Evolutionary conservation across 2,797 vertebrate species (phyloP).

Genomic region (Tolypeutes matacus): DNA sequence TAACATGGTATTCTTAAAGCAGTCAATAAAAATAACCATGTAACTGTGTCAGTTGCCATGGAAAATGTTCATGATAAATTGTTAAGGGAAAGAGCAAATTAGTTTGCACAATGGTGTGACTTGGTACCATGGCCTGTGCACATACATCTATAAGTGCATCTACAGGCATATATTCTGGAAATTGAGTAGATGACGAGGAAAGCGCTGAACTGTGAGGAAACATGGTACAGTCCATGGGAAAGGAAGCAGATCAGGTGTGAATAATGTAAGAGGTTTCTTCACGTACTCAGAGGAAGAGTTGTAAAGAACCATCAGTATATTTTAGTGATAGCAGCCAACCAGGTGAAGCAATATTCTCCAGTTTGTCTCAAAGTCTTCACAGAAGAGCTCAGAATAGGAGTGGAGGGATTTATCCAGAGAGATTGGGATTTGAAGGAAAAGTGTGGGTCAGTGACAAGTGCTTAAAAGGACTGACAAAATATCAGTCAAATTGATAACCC

Average conservation of each 20-base stretch:
- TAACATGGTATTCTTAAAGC: background rate
- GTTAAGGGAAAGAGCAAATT: background rate
- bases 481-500: background rate
- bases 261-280: background rate
- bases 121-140: fast-evolving
- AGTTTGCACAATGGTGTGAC: background rate
- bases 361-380: background rate
- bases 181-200: background rate
- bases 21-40: background rate
- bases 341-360: background rate
- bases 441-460: background rate
- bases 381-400: background rate
- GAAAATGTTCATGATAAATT: background rate
- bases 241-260: background rate
- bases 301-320: background rate
- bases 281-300: background rate
- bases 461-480: background rate
- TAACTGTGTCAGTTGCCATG: background rate
- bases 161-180: background rate
- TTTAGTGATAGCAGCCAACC: background rate
- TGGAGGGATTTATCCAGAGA: background rate
- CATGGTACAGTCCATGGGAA: background rate
- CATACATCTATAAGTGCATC: background rate
- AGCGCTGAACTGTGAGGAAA: background rate
- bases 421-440: background rate